Base-by-base conservation (phyloP, 1,140 invertebrate species). In the Heliothis virescens region DNA sequence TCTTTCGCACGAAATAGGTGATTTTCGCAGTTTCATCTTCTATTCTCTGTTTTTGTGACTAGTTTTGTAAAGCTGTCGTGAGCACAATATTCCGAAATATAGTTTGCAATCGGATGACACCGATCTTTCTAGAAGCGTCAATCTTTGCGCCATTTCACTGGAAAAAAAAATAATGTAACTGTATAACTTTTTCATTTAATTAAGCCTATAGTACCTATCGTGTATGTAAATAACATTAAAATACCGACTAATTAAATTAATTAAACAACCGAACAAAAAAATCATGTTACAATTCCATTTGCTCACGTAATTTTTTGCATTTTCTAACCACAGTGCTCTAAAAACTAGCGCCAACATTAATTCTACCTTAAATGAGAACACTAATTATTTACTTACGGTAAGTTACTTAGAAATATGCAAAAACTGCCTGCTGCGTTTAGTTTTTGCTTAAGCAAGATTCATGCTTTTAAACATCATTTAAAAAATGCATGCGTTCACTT, bases 321-420 rank as follows among this genome's bases (percentile, higher is more conserved):
- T 48, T 50, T 21, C 16, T 69, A 50, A 69, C 3, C 10, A 4
- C 10, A 16, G 2, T 50, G 11, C n/a, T 69, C 47, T 26, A 69
- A 69, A 65, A 65, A 47, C 7, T 65, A 65, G 41, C 7, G n/a
- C 3, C 12, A 21, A 47, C 34, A 65, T 48, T 18, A 65, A 48
- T 3, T 52, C 48, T 53, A 52, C 50, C 13, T 7, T 69, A 18
- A 69, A 53, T 50, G 52, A 69, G 65, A 52, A 18, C 18, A 12
- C 65, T 69, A 69, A 69, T 69, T 69, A 69, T 69, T 69, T 69
- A 72, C 52, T 72, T 16, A 72, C 50, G n/a, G 69, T 57, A 52
- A 21, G 9, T 52, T 69, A 53, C 5, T 50, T 1, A 71, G 50
- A 71, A 53, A 29, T 53, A 55, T 53, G 67, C 50, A 34, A 71